A percentile compares a stretch with the other conserved stretches of the same genome.
phyloP scores from a whole-genome alignment of 2,797 vertebrate genomes.

The Lepus oiostolus region DNA sequence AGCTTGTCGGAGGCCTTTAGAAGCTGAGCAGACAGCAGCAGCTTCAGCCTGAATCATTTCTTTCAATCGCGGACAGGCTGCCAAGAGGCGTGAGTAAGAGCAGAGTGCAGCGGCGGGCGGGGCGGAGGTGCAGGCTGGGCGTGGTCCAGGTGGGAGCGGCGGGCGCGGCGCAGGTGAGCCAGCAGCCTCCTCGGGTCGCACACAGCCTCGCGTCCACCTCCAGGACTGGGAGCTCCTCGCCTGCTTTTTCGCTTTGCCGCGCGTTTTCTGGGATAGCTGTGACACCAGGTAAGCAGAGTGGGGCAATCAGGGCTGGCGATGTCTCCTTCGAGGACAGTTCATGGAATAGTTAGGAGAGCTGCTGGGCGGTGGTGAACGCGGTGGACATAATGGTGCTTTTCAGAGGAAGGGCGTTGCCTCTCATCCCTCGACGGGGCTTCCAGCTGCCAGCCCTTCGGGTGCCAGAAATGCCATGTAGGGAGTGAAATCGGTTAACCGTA shows the following conservation, averaged over 20 bases:
- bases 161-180: conserved; percentile 74
- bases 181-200: conserved; percentile 41
- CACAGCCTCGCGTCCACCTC: neutral
- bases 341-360: neutral
- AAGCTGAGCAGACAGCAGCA: conserved; percentile 83
- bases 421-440: neutral
- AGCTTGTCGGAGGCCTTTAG: conserved; percentile 80
- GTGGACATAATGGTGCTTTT: neutral
- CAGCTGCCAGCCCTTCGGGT: neutral
- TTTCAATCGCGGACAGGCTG: conserved; percentile 77
- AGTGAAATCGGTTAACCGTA: neutral
- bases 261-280: conserved; percentile 58
- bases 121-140: conserved; percentile 55
- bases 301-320: neutral
- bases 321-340: conserved; percentile 4
- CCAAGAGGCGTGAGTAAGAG: conserved; percentile 82
- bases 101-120: neutral
- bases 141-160: conserved; percentile 84
- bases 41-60: conserved; percentile 83
- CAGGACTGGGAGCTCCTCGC: conserved; percentile 55
- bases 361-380: neutral
- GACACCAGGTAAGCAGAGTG: conserved; percentile 86
- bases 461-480: neutral
- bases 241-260: conserved; percentile 51
- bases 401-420: neutral